Evolutionary conservation across 2,113 vertebrate genomes (phyloP), one percentile per base, ranked within the genome.

Genomic region (Dermatemys mawii): DNA sequence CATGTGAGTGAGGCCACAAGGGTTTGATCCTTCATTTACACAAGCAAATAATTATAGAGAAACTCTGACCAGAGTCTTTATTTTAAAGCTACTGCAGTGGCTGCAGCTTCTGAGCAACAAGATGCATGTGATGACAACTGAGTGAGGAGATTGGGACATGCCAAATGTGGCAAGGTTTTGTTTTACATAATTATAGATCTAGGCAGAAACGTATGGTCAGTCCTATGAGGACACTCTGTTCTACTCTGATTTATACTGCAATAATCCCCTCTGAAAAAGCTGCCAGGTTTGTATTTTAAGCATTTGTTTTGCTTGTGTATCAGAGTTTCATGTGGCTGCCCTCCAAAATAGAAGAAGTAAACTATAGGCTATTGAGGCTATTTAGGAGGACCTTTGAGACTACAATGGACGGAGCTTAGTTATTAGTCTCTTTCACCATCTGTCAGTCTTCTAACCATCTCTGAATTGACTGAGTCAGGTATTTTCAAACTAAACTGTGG

Each of bases 181-280:
- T 14, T 79, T 86, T 90, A 51, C 29, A 27, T 83, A 70, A 10
- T 85, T 83, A 41, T 24, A 84, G 46, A 63, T 53, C 81, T 81
- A n/a, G 5, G 19, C 4, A 63, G n/a, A 79, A 90, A 14, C 55
- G 60, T 60, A 63, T 14, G 26, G 67, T 84, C 81, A 91, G 32
- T 27, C 8, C 60, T 91, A n/a, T 78, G 83, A 92, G 49, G 32
- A 60, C 41, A 93, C 84, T 92, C 96, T 55, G 91, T 95, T 97
- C 94, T 92, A 49, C 89, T 95, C 96, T 97, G 88, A 84, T 94
- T 97, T 93, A 89, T 92, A 50, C 22, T 79, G 35, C 93, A 91
- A 83, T 92, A 94, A 67, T 96, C 89, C 78, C 70, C 44, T 95
- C 90, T 89, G 80, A 89, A 78, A 85, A 93, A 96, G 85, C 88